A percentile compares a stretch with the other conserved stretches of the same genome.
Conservation (phyloP, 1,140 invertebrate species). For the Apis dorsata region DNA sequence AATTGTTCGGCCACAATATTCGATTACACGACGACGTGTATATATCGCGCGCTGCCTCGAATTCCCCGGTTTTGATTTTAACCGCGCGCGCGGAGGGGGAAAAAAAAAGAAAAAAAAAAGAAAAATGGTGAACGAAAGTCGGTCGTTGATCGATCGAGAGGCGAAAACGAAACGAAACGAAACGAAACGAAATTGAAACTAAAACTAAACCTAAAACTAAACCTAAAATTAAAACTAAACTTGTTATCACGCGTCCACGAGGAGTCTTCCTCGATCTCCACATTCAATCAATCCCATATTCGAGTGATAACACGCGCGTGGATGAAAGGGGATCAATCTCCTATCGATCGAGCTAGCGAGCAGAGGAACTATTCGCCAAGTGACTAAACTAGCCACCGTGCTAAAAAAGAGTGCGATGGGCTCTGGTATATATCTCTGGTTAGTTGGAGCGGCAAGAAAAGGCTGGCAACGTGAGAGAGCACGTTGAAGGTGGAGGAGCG, state of each 20-base stretch:
- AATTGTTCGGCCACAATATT: constrained; percentile 15
- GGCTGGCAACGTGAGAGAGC: constrained; percentile 12
- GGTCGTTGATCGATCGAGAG: background rate
- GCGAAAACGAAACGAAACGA: too few species aligned
- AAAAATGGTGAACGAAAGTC: background rate
- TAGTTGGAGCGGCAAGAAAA: constrained; percentile 11
- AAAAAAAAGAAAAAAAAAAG: background rate
- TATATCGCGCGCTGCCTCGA: background rate
- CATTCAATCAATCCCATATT: background rate
- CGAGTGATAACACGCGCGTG: background rate
- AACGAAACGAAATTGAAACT: too few species aligned
- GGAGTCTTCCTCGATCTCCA: background rate
- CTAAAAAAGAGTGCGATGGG: constrained; percentile 2
- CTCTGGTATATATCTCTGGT: background rate
- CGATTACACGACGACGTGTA: constrained; percentile 6
- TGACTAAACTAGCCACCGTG: constrained; percentile 45
- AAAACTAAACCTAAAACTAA: too few species aligned
- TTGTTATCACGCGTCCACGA: too few species aligned
- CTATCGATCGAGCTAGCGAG: too few species aligned
- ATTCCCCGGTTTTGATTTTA: background rate
- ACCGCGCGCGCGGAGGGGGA: background rate
- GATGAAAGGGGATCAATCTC: too few species aligned
- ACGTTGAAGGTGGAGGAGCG: constrained; percentile 24
- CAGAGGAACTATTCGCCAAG: constrained; percentile 31
- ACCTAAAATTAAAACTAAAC: too few species aligned